Evolutionary conservation across 2,888 invertebrate genomes (phyloP), one percentile per base, ranked within the genome.

Genomic region (Unio delphinus): DNA sequence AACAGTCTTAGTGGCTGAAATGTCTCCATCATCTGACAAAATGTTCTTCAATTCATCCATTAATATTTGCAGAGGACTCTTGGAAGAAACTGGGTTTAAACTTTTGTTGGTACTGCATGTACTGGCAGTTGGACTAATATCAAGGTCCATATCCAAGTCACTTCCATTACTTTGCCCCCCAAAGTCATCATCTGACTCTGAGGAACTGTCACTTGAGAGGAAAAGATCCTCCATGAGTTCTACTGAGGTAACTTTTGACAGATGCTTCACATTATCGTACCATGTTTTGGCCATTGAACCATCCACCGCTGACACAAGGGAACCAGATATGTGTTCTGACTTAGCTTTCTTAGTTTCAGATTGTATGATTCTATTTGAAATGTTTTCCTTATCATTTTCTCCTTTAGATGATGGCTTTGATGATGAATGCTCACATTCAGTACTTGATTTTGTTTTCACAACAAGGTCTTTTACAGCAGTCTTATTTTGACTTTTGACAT

Each of bases 41-140:
- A 78, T 74, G 1, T 72, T 72, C 6, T 66, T 65, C 55, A 72
- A 63, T 26, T 75, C 74, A 28, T 73, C 75, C 59, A 76, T 76
- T 45, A 76, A 55, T 20, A 66, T 70, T 45, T 73, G 69, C 11
- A 77, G 64, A 34, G 71, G 71, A 69, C 74, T 77, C 34, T 70
- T 73, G 18, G 66, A 62, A 45, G 54, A 45, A 45, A 11, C 55
- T 26, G 70, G 77, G 15, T 74, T 73, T n/a, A 74, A 74, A n/a
- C 65, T 73, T 23, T 69, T 71, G 59, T 72, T 77, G 26, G 63
- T 69, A 26, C 23, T 23, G 23, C 23, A 23, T 23, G 23, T 23
- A 23, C 66, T 66, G 7, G 70, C 60, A 28, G 66, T 66, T 1
- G 74, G 72, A 58, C 67, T 73, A 61, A 26, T 17, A 15, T 57